These are phyloP conservation scores for Collichthys lucidus DNA, from an alignment of 2,113 vertebrate genomes.

Conservation along the genomic window DNA sequence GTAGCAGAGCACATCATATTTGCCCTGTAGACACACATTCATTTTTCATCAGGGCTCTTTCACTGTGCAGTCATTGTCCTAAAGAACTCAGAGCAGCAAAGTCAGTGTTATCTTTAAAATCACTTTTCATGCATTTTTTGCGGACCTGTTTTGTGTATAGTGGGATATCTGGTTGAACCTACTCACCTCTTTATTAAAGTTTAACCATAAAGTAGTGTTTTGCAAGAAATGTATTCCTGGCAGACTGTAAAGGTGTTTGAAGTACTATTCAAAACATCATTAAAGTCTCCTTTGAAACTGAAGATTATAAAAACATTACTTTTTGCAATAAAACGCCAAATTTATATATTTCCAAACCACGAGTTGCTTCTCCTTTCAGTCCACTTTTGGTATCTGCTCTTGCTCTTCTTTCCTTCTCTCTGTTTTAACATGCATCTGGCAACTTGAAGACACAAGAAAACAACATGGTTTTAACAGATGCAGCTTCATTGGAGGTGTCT, in stretches of 20 bases:
- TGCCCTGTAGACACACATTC: conserved; percentile 35
- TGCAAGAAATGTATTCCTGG: conserved; percentile 27
- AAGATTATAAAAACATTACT: conserved; percentile 26
- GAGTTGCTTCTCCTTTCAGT: neutral
- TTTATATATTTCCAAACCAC: conserved; percentile 2
- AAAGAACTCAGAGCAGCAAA: conserved; percentile 26
- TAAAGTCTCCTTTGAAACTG: conserved; percentile 46
- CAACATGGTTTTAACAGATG: conserved; percentile 68
- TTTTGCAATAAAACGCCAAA: neutral
- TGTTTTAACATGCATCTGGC: conserved; percentile 25
- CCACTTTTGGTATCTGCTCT: conserved; percentile 16
- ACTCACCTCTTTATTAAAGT: conserved; percentile 12
- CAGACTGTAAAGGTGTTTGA: conserved; percentile 22
- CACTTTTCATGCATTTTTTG: conserved; percentile 6
- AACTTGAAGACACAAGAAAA: conserved; percentile 17
- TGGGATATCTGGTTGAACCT: conserved; percentile 8
- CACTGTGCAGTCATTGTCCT: conserved; percentile 24
- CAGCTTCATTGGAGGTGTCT: conserved; percentile 60
- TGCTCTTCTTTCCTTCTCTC: neutral
- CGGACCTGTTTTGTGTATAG: conserved; percentile 6
- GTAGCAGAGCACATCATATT: conserved; percentile 44
- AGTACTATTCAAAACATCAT: conserved; percentile 17
- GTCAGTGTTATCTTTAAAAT: conserved; percentile 37
- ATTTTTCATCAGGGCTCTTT: conserved; percentile 3
- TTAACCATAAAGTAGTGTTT: conserved; percentile 14